Conservation (phyloP, 2,113 vertebrate species). For the Lathamus discolor region DNA sequence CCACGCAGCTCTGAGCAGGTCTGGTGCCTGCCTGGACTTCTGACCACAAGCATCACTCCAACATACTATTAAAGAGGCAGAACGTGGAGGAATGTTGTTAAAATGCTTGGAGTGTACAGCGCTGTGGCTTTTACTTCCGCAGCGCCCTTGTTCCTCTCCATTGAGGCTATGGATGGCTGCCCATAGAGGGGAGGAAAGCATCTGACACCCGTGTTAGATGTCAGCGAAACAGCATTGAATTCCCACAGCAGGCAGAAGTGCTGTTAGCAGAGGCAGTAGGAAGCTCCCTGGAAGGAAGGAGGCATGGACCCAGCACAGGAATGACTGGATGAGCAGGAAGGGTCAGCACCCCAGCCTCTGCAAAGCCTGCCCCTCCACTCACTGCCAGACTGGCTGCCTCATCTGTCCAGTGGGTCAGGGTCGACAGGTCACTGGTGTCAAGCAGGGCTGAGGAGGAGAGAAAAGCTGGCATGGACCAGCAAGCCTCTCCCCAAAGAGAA, state of each 20-base stretch:
- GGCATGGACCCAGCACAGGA: not conserved
- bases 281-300: not conserved
- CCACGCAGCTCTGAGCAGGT: accelerated
- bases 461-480: not conserved
- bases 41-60: not conserved
- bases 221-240: not conserved
- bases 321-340: not conserved
- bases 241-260: accelerated
- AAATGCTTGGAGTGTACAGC: not conserved
- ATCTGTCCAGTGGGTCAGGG: accelerated
- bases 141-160: not conserved
- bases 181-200: not conserved
- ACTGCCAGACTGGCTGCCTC: not conserved
- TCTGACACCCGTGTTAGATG: not conserved
- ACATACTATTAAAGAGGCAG: not conserved
- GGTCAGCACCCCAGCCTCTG: no score
- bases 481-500: not conserved
- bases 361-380: not conserved
- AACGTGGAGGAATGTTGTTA: not conserved
- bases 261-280: not conserved
- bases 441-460: not conserved
- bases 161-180: not conserved
- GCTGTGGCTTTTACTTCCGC: not conserved
- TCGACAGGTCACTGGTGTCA: not conserved
- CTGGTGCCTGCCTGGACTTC: not conserved